phyloP scores from a whole-genome alignment of 1,140 invertebrate species.

The Stenopsyche tienmushanensis region DNA sequence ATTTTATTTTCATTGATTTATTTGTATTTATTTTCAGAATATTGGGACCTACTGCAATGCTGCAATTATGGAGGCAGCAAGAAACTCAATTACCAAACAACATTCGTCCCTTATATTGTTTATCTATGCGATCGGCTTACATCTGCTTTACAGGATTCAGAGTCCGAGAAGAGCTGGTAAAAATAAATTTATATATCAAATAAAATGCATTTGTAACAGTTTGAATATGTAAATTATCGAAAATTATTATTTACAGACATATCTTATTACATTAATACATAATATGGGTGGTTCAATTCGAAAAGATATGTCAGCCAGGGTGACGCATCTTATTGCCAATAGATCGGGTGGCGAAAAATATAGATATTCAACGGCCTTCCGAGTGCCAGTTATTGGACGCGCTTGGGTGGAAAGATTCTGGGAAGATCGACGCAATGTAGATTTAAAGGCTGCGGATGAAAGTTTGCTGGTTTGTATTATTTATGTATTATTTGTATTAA shows the following conservation, averaged over 20 bases:
- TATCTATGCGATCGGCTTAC: slow-evolving; percentile 80
- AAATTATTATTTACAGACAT: slow-evolving; percentile 59
- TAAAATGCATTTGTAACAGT: slow-evolving; percentile 20
- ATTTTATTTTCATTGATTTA: not conserved
- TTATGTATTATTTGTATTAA: not conserved
- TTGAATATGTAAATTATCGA: slow-evolving; percentile 15
- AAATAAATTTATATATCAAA: slow-evolving; percentile 44
- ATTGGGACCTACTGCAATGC: slow-evolving; percentile 73
- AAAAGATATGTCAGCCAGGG: slow-evolving; percentile 81
- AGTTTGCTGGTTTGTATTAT: slow-evolving; percentile 65
- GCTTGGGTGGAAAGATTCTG: slow-evolving; percentile 88
- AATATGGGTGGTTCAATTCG: slow-evolving; percentile 93
- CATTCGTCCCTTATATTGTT: slow-evolving; percentile 79
- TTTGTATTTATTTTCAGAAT: slow-evolving; percentile 56
- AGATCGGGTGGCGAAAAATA: slow-evolving; percentile 83
- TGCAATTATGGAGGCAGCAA: slow-evolving; percentile 71
- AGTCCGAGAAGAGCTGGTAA: slow-evolving; percentile 83
- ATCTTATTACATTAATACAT: slow-evolving; percentile 83
- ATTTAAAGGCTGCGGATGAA: slow-evolving; percentile 67
- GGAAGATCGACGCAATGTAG: slow-evolving; percentile 70
- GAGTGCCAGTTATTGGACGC: slow-evolving; percentile 82
- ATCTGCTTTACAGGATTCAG: slow-evolving; percentile 90
- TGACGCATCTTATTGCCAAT: slow-evolving; percentile 91
- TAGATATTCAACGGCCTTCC: slow-evolving; percentile 82
- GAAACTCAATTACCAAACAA: slow-evolving; percentile 65